Percentiles rank a stretch among this genome's conserved stretches.
Evolutionary conservation across 2,888 invertebrate genomes (phyloP).

Genomic region (Heteromyza rotundicornis): DNA sequence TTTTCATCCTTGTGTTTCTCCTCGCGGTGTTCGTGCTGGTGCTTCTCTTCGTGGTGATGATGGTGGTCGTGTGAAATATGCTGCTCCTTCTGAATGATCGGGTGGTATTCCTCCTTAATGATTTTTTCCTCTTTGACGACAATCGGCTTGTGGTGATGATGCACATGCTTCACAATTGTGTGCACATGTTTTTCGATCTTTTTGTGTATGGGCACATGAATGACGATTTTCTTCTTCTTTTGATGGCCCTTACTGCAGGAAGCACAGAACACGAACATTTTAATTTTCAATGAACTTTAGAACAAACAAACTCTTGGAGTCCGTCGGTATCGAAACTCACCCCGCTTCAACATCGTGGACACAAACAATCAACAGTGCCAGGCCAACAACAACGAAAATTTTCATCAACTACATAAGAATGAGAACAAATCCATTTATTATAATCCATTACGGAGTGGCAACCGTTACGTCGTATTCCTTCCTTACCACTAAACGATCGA

Average conservation of each 20-base stretch:
- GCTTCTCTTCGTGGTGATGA: constrained; percentile 55
- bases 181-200: constrained; percentile 62
- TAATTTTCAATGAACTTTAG: background rate
- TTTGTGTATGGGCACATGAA: constrained; percentile 60
- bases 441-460: background rate
- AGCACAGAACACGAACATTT: constrained; percentile 6
- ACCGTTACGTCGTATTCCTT: constrained; percentile 7
- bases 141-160: constrained; percentile 62
- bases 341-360: constrained; percentile 47
- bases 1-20: constrained; percentile 42
- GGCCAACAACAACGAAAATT: constrained; percentile 42
- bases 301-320: background rate
- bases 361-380: constrained; percentile 42
- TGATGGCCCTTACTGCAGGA: constrained; percentile 38
- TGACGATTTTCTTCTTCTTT: constrained; percentile 59
- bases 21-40: constrained; percentile 38
- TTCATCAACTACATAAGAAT: constrained; percentile 40
- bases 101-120: constrained; percentile 58
- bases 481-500: constrained; percentile 44
- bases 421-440: background rate
- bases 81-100: constrained; percentile 52
- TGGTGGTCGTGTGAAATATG: constrained; percentile 56
- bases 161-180: constrained; percentile 60
- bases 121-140: constrained; percentile 62
- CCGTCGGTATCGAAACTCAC: constrained; percentile 30